phyloP scores from a whole-genome alignment of 2,797 vertebrate species.

The Enteromius trimaculatus region DNA sequence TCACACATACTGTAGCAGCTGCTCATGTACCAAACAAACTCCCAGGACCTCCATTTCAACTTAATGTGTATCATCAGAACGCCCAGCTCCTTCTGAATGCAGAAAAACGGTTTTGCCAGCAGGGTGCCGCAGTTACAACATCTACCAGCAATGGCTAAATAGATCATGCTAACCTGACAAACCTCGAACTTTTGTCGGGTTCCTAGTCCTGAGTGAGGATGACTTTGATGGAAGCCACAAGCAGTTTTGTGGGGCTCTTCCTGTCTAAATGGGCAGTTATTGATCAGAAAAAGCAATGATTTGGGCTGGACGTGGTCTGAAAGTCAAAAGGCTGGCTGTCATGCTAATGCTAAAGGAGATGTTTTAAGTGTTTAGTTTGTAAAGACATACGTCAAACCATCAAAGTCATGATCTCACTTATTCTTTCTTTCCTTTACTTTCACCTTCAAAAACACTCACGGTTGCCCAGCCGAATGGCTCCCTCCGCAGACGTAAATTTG shows the following conservation, averaged over 20 bases:
- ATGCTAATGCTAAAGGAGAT: background rate
- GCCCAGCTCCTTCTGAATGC: background rate
- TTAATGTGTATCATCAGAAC: conserved; percentile 31
- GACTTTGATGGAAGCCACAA: conserved; percentile 5
- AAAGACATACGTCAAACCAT: background rate
- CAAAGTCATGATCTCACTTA: background rate
- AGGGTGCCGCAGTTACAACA: background rate
- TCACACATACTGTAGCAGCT: conserved; percentile 28
- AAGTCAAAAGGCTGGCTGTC: background rate
- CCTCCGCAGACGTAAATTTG: conserved; percentile 48
- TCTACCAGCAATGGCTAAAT: background rate
- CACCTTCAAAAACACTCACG: conserved; percentile 26
- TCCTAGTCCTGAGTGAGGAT: background rate
- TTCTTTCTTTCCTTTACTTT: conserved; percentile 25
- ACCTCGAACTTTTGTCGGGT: background rate
- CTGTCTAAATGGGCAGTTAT: conserved; percentile 7
- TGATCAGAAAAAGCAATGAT: conserved; percentile 1
- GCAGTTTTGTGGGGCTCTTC: background rate
- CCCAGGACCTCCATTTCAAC: conserved; percentile 39
- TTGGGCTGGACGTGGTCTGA: background rate
- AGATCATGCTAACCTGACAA: background rate
- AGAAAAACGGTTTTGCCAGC: background rate
- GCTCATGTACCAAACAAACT: conserved; percentile 49
- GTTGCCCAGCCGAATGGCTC: conserved; percentile 24
- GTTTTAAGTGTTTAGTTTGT: background rate